Evolutionary conservation across 2,797 vertebrate genomes (phyloP), one percentile per base, ranked within the genome.

Genomic region (Sarcophilus harrisii): DNA sequence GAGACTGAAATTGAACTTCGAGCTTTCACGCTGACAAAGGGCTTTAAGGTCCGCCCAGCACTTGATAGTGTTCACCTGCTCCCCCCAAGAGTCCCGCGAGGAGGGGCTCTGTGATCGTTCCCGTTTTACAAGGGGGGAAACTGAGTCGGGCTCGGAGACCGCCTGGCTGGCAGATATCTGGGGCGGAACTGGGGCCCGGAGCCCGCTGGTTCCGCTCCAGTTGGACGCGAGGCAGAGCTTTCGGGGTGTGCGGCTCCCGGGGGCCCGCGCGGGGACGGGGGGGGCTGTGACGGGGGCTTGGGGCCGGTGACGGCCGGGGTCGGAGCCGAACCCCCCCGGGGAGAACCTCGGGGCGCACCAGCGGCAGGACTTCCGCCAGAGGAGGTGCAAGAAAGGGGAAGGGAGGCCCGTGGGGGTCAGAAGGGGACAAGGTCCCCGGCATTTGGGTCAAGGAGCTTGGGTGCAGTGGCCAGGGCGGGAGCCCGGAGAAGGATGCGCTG

Each of bases 181-280:
- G 73, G n/a, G 8, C 8, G 73, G n/a, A 45, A 73, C 18, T 45
- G 73, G n/a, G 73, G 16, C 66, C 66, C 66, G 21, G n/a, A 66
- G n/a, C n/a, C 38, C 29, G 73, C 45, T 62, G 59, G 92, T 90
- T 94, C 92, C 95, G 93, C 57, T n/a, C 57, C 62, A 38, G 54
- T 90, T 21, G 54, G 38, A 94, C 49, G 49, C 92, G 52, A 92
- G 57, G 13, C 57, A 57, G 52, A 92, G 93, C 38, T 87, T 90
- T 89, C 73, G 90, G n/a, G n/a, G 66, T 57, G 18, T 24, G 91
- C 38, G 66, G 73, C 95, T 91, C 91, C 45, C 92, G 90, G 29
- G 60, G 32, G 0, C 27, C 49, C 0, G 3, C 16, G 14, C 10
- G 10, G 49, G 21, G 11, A 28, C 29, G 24, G 27, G 45, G 10